These are phyloP conservation scores for Meta bourneti DNA, from an alignment of 2,888 invertebrate genomes.

Conservation along the genomic window DNA sequence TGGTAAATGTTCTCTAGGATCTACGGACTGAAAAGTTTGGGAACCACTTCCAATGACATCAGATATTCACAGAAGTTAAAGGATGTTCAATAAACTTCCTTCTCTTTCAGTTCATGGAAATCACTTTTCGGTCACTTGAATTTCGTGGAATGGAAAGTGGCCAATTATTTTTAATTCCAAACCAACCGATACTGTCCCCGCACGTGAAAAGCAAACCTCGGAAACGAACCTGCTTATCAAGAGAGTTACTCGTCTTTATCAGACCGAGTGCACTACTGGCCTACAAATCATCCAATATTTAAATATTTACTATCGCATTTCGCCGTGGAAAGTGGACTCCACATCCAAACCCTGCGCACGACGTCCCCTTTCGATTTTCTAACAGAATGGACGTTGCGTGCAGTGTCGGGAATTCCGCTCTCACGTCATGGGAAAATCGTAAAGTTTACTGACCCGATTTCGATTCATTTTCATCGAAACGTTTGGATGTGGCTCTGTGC, in stretches of 20 bases:
- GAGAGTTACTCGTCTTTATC: conserved; percentile 4
- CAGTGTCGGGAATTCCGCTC: not conserved
- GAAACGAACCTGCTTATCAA: not conserved
- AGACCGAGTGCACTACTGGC: conserved; percentile 13
- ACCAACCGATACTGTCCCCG: too few relatives aligned
- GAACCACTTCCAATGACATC: too few relatives aligned
- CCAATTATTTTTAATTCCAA: too few relatives aligned
- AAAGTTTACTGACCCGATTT: conserved; percentile 35
- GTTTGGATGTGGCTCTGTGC: not conserved
- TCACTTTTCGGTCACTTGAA: too few relatives aligned
- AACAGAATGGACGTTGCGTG: conserved; percentile 25
- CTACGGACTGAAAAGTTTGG: too few relatives aligned
- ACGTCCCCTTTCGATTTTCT: not conserved
- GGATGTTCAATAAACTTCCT: too few relatives aligned
- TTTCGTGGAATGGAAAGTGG: too few relatives aligned
- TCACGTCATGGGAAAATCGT: conserved; percentile 25
- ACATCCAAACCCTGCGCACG: not conserved
- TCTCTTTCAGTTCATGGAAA: too few relatives aligned
- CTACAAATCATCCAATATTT: conserved; percentile 4
- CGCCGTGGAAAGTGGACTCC: not conserved
- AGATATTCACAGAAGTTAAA: too few relatives aligned
- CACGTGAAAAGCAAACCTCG: too few relatives aligned
- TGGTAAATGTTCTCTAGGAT: too few relatives aligned
- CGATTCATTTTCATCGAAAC: conserved; percentile 4
- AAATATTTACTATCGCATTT: conserved; percentile 5